Percentiles rank a stretch among this genome's conserved stretches.
phyloP scores from a whole-genome alignment of 2,888 invertebrate genomes.

The Pandemis corylana region DNA sequence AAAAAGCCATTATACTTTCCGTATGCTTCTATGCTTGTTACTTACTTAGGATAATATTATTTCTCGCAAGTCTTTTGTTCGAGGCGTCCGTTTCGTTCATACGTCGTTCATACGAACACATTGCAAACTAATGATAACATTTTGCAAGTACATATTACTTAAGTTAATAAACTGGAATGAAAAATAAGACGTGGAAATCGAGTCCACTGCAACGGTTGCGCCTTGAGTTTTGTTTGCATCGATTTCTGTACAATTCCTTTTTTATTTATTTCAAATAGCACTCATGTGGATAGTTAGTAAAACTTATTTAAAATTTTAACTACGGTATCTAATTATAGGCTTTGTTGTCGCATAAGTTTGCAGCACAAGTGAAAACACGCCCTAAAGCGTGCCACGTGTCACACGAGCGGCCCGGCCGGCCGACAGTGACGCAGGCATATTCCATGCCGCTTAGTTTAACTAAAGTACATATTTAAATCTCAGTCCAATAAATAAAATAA shows the following conservation, averaged over 20 bases:
- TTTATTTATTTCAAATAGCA: background rate
- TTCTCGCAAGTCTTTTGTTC: conserved; percentile 6
- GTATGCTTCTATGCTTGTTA: background rate
- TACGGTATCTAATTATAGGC: background rate
- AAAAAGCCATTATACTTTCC: background rate
- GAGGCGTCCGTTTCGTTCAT: background rate
- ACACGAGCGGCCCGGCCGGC: background rate
- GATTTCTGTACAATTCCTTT: background rate
- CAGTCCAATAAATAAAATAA: no score
- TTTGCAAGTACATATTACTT: background rate
- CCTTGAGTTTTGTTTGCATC: background rate
- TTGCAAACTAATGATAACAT: background rate
- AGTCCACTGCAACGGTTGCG: background rate
- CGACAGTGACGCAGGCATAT: background rate
- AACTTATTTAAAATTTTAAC: background rate
- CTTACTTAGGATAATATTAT: conserved; percentile 1
- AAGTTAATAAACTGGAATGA: background rate
- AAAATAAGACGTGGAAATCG: background rate
- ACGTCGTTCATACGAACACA: background rate
- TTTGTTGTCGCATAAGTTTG: background rate
- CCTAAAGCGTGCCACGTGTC: background rate
- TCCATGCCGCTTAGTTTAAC: background rate
- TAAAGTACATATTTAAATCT: background rate
- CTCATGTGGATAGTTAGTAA: background rate
- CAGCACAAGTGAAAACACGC: background rate